These are phyloP conservation scores for Tinea trinotella DNA, from an alignment of 2,888 invertebrate genomes.

Conservation along the genomic window DNA sequence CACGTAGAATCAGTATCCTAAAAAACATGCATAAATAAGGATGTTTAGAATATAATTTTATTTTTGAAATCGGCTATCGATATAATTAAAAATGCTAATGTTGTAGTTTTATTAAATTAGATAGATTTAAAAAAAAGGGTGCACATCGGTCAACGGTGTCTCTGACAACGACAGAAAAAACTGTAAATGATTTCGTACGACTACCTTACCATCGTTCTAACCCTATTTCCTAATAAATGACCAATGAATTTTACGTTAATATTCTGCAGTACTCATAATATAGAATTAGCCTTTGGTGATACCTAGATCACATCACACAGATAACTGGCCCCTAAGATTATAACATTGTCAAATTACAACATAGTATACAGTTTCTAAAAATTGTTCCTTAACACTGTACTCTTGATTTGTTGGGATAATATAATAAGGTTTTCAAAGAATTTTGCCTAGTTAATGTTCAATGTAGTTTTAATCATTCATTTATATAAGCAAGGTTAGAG, in stretches of 20 bases:
- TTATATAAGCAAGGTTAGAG: constrained; percentile 16
- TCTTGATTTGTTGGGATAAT: constrained; percentile 3
- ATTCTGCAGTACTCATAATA: not conserved
- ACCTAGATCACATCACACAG: not conserved
- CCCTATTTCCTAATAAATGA: no score
- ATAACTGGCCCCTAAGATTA: not conserved
- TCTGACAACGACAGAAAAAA: no score
- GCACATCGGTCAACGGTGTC: no score
- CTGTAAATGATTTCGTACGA: no score
- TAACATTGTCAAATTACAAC: not conserved
- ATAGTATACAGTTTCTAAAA: not conserved
- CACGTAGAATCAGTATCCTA: no score
- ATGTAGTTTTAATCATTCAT: constrained; percentile 1
- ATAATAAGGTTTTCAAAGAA: constrained; percentile 8
- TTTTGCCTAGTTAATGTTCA: constrained; percentile 12
- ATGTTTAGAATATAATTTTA: no score
- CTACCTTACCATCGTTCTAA: no score
- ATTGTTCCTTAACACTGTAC: not conserved
- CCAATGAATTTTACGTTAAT: not conserved
- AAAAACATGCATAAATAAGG: no score
- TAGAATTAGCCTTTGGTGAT: not conserved
- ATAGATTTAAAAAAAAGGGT: no score
- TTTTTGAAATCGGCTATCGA: no score
- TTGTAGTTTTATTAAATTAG: no score
- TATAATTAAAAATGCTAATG: no score